Base-by-base conservation (phyloP, 2,888 invertebrate species). In the Melipona beecheii region DNA sequence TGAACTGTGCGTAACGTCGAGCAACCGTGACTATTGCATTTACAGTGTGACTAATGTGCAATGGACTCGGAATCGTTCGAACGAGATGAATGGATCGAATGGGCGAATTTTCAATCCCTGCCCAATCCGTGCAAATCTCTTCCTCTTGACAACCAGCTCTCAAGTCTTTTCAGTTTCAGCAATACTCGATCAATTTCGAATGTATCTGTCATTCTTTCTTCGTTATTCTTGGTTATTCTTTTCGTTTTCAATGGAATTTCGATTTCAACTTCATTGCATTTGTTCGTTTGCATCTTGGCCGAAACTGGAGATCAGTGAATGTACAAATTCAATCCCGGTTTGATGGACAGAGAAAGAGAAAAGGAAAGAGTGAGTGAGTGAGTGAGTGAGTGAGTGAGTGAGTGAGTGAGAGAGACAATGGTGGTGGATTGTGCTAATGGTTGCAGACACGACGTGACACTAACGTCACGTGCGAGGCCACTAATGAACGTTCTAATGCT, bases 401-500 rank as follows among this genome's bases (percentile, higher is more conserved):
- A 27, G 19, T 13, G 50, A 50, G 1, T 27, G 15, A 69, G 21
- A 69, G 21, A 64, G 36, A 64, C 24, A 52, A 27, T 27, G 27
- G 24, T n/a, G 58, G 27, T 11, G 24, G 71, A 65, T 70, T 62
- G 81, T 83, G 81, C 75, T 81, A 87, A 87, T 86, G 84, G 76
- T 85, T 87, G 86, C 84, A 84, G 76, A 83, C 69, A 84, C 74
- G 85, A 77, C 83, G 85, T 65, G 88, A 84, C 88, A 80, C 75
- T 85, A 83, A 80, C 60, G 88, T 86, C 85, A 86, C 84, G 85
- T 73, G 83, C 75, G 80, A 66, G 71, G 79, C 75, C 82, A 79
- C 84, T 88, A 88, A 88, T 83, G 83, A 88, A 82, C 84, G 84
- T 84, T 88, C 82, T 86, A 88, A 88, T 83, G 88, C 87, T 65